Percentiles rank a stretch among this genome's conserved stretches.
Evolutionary conservation across 2,888 invertebrate genomes (phyloP).

Genomic region (Ypsolopha sequella): DNA sequence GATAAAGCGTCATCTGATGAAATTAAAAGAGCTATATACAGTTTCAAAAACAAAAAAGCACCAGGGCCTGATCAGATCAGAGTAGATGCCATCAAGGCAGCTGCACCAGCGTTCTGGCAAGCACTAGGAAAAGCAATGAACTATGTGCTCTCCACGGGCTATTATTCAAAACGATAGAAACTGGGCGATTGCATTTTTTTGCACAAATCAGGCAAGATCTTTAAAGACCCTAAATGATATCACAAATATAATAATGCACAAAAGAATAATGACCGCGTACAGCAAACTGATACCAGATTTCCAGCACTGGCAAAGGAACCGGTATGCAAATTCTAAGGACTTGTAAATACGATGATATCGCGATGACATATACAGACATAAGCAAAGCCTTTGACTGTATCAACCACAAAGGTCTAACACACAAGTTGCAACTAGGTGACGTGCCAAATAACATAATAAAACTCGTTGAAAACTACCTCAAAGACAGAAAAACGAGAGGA

Average conservation of each 20-base stretch:
- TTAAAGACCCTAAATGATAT: neutral
- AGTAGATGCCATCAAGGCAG: conserved; percentile 8
- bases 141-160: neutral
- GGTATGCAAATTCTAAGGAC: conserved; percentile 9
- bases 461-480: conserved; percentile 6
- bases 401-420: conserved; percentile 6
- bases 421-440: conserved; percentile 3
- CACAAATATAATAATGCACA: neutral
- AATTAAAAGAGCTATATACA: neutral
- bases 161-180: neutral
- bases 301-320: conserved; percentile 10
- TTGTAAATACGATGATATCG: conserved; percentile 6
- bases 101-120: conserved; percentile 1
- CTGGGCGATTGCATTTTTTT: neutral
- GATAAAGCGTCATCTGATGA: too few relatives aligned
- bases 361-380: conserved; percentile 7
- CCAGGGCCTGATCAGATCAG: conserved; percentile 7
- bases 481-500: neutral
- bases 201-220: neutral
- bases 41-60: conserved; percentile 8
- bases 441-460: conserved; percentile 5
- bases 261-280: neutral
- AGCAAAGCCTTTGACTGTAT: conserved; percentile 8
- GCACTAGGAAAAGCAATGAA: neutral
- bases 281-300: conserved; percentile 4